Base-by-base conservation (phyloP, 2,888 invertebrate genomes). In the Rotaria magnacalcarata region DNA sequence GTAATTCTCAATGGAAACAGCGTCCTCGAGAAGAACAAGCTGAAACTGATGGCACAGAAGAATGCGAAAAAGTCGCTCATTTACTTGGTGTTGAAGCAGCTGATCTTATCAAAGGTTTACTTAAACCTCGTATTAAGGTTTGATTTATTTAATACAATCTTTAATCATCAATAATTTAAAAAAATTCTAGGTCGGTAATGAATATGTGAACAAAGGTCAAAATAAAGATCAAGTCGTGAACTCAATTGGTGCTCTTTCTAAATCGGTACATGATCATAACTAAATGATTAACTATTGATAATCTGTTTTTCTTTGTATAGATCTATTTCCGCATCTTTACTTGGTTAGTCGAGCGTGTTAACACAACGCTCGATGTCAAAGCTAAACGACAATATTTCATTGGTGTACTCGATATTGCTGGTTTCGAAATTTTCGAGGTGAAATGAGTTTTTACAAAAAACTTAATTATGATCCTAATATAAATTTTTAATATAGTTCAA, bases 381-480 rank as follows among this genome's bases (percentile, higher is more conserved):
- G 96, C 96, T 92, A 97, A 97, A 93, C 95, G 97, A 92, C 96
- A 96, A 92, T 96, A 96, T 93, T 99, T 97, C 94, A 98, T 98
- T 92, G 97, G 98, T 95, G 98, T 99, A 92, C 94, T 99, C 94
- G 98, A 99, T 96, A 99, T 99, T 93, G 99, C 99, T 92, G 99
- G 99, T 93, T 99, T 99, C 93, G 99, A 99, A 93, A 99, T 99
- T 93, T 99, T 99, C 94, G 99, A 99, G 89, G 92, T 90, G 88
- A 89, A 89, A 88, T 67, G 16, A 74, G 11, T 74, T 47, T 10
- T 19, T 50, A 50, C 50, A 50, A 50, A 50, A 14, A 50, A 34
- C 34, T 1, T 67, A 27, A 34, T 34, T 34, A 34, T 34, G 34
- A 34, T 34, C 34, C 2, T 27, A 27, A 14, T 5, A 27, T 27